These are phyloP conservation scores for Eriocheir sinensis DNA, from an alignment of 1,140 invertebrate species.

Conservation along the genomic window DNA sequence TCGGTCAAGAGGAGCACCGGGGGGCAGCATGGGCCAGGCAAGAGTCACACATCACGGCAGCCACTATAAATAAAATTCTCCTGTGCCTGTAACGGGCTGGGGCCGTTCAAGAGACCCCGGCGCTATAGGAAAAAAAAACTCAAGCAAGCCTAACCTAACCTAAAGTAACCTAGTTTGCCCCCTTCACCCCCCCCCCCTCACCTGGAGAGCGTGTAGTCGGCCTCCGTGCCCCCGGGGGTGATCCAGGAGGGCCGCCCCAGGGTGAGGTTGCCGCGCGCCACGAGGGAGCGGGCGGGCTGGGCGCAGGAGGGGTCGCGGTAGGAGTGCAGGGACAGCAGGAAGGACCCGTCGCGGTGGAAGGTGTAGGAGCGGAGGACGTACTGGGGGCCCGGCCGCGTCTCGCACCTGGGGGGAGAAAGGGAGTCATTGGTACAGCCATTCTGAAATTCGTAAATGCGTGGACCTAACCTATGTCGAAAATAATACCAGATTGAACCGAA, in stretches of 20 bases:
- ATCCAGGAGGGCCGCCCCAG: slow-evolving; percentile 71
- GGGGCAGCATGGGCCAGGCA: no score
- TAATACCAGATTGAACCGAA: no score
- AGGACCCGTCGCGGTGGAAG: slow-evolving; percentile 57
- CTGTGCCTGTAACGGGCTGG: no score
- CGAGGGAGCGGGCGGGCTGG: slow-evolving; percentile 64
- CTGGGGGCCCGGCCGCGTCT: slow-evolving; percentile 60
- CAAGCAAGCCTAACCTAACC: no score
- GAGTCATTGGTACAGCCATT: not conserved
- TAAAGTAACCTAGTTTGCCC: no score
- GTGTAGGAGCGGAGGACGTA: slow-evolving; percentile 61
- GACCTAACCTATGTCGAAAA: no score
- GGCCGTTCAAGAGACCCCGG: not conserved
- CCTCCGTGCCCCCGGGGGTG: slow-evolving; percentile 57
- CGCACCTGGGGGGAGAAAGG: slow-evolving; percentile 51
- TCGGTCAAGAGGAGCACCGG: no score
- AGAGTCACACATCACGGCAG: no score
- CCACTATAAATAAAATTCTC: no score
- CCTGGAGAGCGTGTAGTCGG: slow-evolving; percentile 58
- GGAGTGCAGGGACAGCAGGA: slow-evolving; percentile 28
- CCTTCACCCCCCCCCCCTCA: not conserved
- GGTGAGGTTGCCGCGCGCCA: slow-evolving; percentile 51
- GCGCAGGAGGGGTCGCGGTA: slow-evolving; percentile 66
- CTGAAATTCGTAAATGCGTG: not conserved
- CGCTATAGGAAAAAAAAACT: not conserved